phyloP scores from a whole-genome alignment of 2,113 vertebrate genomes.

The Pelecanoides urinatrix region DNA sequence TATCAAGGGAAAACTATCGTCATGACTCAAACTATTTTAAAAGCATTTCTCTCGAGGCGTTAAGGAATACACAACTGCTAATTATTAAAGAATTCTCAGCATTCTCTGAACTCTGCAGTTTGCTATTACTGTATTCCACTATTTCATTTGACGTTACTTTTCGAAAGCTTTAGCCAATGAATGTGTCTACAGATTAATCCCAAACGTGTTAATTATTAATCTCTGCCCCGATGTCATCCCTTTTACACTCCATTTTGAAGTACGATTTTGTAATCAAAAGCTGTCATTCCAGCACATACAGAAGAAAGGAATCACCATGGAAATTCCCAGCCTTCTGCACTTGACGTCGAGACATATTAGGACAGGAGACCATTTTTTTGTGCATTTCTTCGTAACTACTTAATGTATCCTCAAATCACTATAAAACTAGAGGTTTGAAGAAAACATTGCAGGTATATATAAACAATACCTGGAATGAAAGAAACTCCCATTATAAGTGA shows the following conservation, averaged over 20 bases:
- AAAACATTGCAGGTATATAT: not conserved
- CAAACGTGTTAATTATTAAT: constrained; percentile 1
- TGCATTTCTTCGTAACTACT: not conserved
- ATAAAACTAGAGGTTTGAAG: not conserved
- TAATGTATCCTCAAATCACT: not conserved
- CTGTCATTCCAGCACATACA: not conserved
- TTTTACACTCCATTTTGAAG: not conserved
- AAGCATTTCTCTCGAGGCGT: not conserved
- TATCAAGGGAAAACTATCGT: not conserved
- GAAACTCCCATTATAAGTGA: not conserved
- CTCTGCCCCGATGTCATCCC: not conserved
- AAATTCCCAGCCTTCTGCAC: not conserved
- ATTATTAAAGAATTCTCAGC: not conserved
- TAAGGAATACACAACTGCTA: not conserved
- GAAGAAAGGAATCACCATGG: not conserved
- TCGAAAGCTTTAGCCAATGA: not conserved
- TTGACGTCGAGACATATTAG: not conserved
- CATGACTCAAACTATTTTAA: not conserved
- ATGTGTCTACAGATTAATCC: not conserved
- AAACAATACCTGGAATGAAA: not conserved
- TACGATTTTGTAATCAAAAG: not conserved
- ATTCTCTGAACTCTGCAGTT: not conserved
- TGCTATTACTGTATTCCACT: not conserved
- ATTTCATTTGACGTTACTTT: not conserved
- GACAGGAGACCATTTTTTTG: not conserved